These are phyloP conservation scores for Nebria ingens DNA, from an alignment of 1,140 invertebrate genomes.

Conservation along the genomic window DNA sequence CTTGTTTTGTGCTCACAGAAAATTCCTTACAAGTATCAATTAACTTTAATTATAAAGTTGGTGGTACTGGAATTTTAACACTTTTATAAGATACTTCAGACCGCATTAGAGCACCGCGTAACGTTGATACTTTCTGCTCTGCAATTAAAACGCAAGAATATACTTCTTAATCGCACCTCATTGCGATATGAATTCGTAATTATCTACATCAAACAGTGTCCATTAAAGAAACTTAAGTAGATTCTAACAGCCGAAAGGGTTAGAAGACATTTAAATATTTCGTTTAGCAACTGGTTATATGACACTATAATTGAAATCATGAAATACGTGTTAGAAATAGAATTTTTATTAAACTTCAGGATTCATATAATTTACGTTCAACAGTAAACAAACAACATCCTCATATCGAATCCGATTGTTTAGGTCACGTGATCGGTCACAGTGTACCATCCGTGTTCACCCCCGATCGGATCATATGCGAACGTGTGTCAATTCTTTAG, in stretches of 20 bases:
- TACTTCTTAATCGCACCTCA: slow-evolving; percentile 8
- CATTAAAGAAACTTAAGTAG: background rate
- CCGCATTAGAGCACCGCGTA: background rate
- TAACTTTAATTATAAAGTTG: slow-evolving; percentile 7
- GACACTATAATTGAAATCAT: no score
- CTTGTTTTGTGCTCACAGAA: background rate
- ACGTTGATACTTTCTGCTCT: background rate
- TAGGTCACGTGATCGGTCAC: background rate
- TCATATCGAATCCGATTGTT: slow-evolving; percentile 1
- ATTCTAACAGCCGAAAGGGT: background rate
- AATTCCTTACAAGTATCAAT: slow-evolving; percentile 5
- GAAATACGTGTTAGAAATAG: no score
- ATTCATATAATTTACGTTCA: no score
- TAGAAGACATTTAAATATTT: background rate
- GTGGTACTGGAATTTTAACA: background rate
- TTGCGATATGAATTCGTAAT: slow-evolving; percentile 6
- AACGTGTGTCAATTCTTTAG: background rate
- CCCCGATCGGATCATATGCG: background rate
- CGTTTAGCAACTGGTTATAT: no score
- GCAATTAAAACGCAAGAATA: slow-evolving; percentile 6
- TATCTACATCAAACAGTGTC: slow-evolving; percentile 1
- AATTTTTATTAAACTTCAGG: no score
- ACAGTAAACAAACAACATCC: background rate
- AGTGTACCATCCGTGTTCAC: background rate
- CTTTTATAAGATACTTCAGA: slow-evolving; percentile 5